Conservation (phyloP, 2,113 vertebrate species). For the Neodontobutis hainanensis region DNA sequence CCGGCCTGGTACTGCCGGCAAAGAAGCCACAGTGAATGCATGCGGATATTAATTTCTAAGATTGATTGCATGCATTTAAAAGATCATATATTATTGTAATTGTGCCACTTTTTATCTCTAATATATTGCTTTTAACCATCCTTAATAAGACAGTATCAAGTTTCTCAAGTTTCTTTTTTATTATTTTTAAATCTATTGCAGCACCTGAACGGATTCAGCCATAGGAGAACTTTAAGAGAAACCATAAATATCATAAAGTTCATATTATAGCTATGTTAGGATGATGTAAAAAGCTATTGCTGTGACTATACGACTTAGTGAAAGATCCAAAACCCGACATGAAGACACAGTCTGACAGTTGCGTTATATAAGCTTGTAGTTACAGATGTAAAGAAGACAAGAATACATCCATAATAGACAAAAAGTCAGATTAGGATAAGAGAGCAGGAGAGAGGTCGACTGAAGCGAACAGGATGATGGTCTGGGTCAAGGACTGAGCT, state of each 20-base stretch:
- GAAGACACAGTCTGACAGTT: not conserved
- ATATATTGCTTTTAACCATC: not conserved
- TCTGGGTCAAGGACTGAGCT: slow-evolving; percentile 6
- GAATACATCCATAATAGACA: not conserved
- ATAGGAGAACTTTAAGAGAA: no score
- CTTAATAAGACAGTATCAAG: not conserved
- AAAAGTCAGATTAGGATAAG: not conserved
- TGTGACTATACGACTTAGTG: not conserved
- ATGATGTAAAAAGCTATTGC: not conserved
- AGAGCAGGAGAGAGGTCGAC: not conserved
- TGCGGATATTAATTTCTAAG: not conserved
- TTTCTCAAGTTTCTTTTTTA: not conserved
- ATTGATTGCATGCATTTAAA: slow-evolving; percentile 1
- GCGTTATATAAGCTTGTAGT: not conserved
- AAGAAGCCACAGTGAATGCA: not conserved
- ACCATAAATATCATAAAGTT: no score
- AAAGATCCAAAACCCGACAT: not conserved
- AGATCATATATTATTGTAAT: not conserved
- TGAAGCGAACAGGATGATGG: not conserved
- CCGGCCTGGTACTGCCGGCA: not conserved
- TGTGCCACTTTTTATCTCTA: not conserved
- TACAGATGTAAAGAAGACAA: not conserved
- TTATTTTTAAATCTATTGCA: not conserved
- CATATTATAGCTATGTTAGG: not conserved
- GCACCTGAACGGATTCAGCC: not conserved